Conservation (phyloP, 2,113 vertebrate genomes). For the Phyllostomus discolor region DNA sequence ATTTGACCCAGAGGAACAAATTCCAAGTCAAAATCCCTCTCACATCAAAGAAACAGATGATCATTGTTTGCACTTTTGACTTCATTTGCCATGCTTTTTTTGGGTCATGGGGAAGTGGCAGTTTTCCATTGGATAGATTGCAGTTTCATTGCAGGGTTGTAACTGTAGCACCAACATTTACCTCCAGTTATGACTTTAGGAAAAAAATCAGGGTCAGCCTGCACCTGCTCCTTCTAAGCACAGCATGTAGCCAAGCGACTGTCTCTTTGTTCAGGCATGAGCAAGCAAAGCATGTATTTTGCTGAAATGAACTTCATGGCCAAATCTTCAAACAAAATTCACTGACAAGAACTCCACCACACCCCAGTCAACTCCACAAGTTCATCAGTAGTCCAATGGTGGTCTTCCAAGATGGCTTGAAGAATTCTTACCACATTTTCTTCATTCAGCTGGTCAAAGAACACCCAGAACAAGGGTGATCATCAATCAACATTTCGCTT, state of each 20-base stretch:
- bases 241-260: neutral
- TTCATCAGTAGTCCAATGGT: neutral
- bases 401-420: neutral
- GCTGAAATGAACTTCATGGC: neutral
- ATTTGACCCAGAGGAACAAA: too few relatives aligned
- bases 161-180: neutral
- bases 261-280: neutral
- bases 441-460: neutral
- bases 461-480: neutral
- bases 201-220: neutral
- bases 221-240: neutral
- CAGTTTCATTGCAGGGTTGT: neutral
- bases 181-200: neutral
- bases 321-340: neutral
- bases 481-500: neutral
- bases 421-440: neutral
- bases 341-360: neutral
- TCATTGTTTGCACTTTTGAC: neutral
- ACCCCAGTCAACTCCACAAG: neutral
- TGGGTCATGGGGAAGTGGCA: neutral
- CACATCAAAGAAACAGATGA: neutral
- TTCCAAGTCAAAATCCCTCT: too few relatives aligned
- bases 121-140: too few relatives aligned
- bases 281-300: neutral
- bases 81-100: neutral